These are phyloP conservation scores for Microctonus hyperodae DNA, from an alignment of 2,888 invertebrate genomes.

Conservation along the genomic window DNA sequence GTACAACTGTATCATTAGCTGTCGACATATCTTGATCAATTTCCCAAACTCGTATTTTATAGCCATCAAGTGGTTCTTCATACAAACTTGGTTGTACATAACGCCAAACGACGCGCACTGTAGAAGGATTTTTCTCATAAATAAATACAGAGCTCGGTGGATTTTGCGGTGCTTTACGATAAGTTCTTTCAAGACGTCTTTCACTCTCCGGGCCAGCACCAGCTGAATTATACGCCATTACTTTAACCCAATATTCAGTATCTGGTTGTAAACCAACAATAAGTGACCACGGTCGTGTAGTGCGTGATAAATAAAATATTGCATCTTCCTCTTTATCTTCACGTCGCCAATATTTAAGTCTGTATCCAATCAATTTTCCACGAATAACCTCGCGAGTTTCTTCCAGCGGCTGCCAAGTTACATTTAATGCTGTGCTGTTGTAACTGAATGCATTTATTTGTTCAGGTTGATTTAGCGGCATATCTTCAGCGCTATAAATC, in stretches of 20 bases:
- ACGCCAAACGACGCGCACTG: slow-evolving; percentile 89
- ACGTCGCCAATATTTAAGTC: slow-evolving; percentile 92
- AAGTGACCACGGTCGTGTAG: slow-evolving; percentile 83
- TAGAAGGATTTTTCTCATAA: slow-evolving; percentile 83
- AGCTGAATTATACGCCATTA: slow-evolving; percentile 95
- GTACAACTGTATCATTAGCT: slow-evolving; percentile 84
- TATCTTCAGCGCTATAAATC: slow-evolving; percentile 88
- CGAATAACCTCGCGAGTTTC: slow-evolving; percentile 83
- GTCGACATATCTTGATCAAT: slow-evolving; percentile 92
- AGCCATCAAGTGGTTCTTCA: slow-evolving; percentile 94
- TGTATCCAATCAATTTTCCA: slow-evolving; percentile 91
- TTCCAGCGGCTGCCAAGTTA: slow-evolving; percentile 89
- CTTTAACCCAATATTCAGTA: slow-evolving; percentile 91
- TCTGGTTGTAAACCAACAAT: slow-evolving; percentile 94
- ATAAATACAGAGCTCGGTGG: slow-evolving; percentile 93
- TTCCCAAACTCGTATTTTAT: slow-evolving; percentile 95
- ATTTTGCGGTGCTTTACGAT: slow-evolving; percentile 90
- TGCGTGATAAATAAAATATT: slow-evolving; percentile 85
- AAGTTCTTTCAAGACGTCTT: slow-evolving; percentile 84
- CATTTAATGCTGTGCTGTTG: slow-evolving; percentile 92
- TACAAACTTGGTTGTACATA: slow-evolving; percentile 89
- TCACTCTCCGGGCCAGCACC: slow-evolving; percentile 97
- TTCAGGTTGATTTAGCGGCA: slow-evolving; percentile 89
- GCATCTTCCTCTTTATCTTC: slow-evolving; percentile 77
- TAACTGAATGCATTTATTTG: slow-evolving; percentile 78